These are phyloP conservation scores for Rhegmatorhina hoffmannsi DNA, from an alignment of 2,113 vertebrate species.

Conservation along the genomic window DNA sequence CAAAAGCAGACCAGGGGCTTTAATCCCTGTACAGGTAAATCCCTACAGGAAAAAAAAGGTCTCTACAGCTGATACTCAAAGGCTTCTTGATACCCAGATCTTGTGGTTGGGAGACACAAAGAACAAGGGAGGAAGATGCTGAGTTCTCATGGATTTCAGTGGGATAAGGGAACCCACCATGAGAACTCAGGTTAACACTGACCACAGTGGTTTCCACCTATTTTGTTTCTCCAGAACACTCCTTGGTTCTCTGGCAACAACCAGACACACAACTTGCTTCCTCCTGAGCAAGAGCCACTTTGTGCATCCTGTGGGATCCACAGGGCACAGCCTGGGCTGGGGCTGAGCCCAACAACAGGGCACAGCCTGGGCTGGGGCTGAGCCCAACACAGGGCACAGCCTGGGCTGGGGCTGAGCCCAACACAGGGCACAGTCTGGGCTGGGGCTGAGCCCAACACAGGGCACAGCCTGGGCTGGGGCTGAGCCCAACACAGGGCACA, in stretches of 20 bases:
- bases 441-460: no score
- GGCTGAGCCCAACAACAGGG: background rate
- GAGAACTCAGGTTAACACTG: fast-evolving
- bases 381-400: no score
- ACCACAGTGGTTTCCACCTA: background rate
- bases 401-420: no score
- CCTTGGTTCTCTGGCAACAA: background rate
- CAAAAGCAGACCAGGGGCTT: fast-evolving
- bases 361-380: no score
- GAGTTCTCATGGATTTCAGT: background rate
- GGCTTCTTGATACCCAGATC: background rate
- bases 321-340: no score
- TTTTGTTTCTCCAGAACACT: background rate
- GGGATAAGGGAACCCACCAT: background rate
- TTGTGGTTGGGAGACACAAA: background rate
- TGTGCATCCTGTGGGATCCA: background rate
- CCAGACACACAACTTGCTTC: background rate
- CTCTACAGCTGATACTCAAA: background rate
- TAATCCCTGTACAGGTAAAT: background rate
- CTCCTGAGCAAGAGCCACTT: background rate
- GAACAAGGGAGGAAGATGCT: background rate
- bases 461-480: no score
- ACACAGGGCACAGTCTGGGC: no score
- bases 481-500: no score
- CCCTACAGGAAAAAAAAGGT: background rate